These are phyloP conservation scores for Himalopsyche kuldschensis DNA, from an alignment of 2,888 invertebrate genomes.

Conservation along the genomic window DNA sequence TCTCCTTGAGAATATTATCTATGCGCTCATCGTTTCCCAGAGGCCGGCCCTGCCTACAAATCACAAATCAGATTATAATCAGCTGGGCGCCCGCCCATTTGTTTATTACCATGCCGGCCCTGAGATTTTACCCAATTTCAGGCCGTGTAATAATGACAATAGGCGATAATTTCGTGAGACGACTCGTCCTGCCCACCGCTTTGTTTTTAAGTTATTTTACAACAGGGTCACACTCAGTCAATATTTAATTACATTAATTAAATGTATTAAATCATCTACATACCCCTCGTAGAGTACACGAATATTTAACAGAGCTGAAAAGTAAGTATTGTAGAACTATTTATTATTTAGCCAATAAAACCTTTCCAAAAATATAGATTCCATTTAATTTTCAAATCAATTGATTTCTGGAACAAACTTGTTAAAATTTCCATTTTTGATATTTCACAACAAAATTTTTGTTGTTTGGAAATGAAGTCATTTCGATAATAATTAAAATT, in stretches of 20 bases:
- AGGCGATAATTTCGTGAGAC: neutral
- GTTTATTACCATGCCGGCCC: neutral
- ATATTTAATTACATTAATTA: neutral
- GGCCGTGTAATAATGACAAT: neutral
- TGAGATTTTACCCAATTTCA: constrained; percentile 1
- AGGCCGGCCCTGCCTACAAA: neutral
- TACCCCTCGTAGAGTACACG: too few species aligned
- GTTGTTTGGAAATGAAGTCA: too few species aligned
- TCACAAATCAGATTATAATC: neutral
- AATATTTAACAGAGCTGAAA: too few species aligned
- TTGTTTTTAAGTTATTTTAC: neutral
- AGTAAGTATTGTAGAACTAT: too few species aligned
- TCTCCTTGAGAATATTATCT: neutral
- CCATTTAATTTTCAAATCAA: too few species aligned
- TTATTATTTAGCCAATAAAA: too few species aligned
- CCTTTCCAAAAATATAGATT: too few species aligned
- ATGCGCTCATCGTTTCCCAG: neutral
- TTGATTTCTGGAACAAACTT: too few species aligned
- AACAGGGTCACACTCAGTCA: neutral
- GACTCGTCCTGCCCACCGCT: neutral
- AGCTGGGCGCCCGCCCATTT: neutral
- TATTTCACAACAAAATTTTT: too few species aligned
- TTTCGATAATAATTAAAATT: too few species aligned
- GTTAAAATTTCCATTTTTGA: too few species aligned
- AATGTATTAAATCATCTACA: neutral